phyloP scores from a whole-genome alignment of 2,797 vertebrate species.

The Carduelis carduelis region DNA sequence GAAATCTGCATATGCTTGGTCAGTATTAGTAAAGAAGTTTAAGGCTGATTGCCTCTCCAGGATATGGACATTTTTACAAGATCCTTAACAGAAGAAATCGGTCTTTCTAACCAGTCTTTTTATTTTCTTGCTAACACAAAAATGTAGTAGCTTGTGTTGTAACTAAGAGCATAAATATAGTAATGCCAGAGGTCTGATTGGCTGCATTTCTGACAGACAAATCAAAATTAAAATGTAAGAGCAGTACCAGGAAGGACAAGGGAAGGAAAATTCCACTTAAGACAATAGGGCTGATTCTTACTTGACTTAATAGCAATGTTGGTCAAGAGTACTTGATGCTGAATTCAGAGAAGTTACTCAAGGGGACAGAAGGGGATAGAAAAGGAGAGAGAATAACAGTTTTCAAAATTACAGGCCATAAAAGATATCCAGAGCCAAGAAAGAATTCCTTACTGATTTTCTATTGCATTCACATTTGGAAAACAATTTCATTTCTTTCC shows the following conservation, averaged over 20 bases:
- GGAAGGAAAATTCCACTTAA: conserved; percentile 29
- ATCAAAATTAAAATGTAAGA: not conserved
- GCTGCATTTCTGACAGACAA: not conserved
- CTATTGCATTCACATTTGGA: not conserved
- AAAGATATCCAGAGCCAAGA: not conserved
- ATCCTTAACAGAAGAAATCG: not conserved
- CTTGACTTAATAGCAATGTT: not conserved
- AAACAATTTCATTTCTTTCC: not conserved
- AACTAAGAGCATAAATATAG: not conserved
- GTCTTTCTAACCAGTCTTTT: not conserved
- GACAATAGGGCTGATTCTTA: not conserved
- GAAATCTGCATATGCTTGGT: not conserved
- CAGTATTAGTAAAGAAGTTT: not conserved
- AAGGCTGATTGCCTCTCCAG: not conserved
- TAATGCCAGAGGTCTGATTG: not conserved
- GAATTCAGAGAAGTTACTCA: not conserved
- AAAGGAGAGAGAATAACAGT: not conserved
- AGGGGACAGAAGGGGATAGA: not conserved
- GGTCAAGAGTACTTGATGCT: not conserved
- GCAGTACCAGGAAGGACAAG: not conserved
- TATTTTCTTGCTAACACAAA: not conserved
- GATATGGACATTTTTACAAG: not conserved
- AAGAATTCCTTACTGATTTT: not conserved
- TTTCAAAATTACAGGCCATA: conserved; percentile 14
- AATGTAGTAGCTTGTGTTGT: not conserved